phyloP scores from a whole-genome alignment of 2,797 vertebrate genomes.

The Gymnothorax javanicus region DNA sequence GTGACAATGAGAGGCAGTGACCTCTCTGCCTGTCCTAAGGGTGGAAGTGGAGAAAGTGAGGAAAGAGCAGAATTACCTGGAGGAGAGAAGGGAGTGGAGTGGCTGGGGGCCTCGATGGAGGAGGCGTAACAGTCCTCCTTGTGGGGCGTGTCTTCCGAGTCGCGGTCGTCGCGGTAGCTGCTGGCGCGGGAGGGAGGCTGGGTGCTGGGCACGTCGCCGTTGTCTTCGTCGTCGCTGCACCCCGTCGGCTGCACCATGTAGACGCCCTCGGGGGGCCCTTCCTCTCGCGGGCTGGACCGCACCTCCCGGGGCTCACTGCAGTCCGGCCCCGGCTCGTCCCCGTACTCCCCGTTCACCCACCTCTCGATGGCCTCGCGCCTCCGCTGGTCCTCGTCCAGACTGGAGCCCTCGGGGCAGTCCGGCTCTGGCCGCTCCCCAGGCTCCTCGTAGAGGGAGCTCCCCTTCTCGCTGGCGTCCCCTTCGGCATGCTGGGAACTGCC shows the following conservation, averaged over 20 bases:
- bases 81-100: constrained; percentile 74
- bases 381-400: constrained; percentile 91
- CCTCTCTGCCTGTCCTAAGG: neutral
- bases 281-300: constrained; percentile 69
- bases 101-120: constrained; percentile 70
- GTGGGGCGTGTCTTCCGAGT: constrained; percentile 71
- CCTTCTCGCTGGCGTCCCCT: constrained; percentile 75
- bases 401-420: constrained; percentile 79
- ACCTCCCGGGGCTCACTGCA: constrained; percentile 64
- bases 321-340: constrained; percentile 78
- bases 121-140: constrained; percentile 78
- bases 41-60: neutral
- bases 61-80: constrained; percentile 66
- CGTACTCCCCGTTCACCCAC: constrained; percentile 98
- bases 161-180: constrained; percentile 78
- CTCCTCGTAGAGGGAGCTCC: constrained; percentile 77
- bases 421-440: constrained; percentile 64
- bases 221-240: constrained; percentile 95
- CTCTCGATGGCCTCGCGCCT: constrained; percentile 96
- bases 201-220: constrained; percentile 69
- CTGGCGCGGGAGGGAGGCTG: constrained; percentile 71
- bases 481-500: constrained; percentile 81
- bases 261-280: constrained; percentile 88
- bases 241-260: constrained; percentile 98
- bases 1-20: constrained; percentile 13